Base-by-base conservation (phyloP, 2,888 invertebrate genomes). In the Callinectes sapidus region DNA sequence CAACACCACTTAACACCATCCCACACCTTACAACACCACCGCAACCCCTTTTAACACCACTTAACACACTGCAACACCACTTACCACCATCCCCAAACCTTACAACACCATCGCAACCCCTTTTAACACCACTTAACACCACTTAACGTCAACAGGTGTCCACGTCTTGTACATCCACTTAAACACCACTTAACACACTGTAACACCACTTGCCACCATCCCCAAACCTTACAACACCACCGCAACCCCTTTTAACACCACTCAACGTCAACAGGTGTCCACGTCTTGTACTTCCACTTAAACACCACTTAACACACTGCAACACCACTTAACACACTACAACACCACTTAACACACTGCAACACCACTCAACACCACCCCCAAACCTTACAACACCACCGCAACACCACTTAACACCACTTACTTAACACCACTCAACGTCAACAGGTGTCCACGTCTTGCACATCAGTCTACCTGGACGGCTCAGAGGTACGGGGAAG, bases 381-480 rank as follows among this genome's bases (percentile, higher is more conserved):
- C 61, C 55, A 14, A 8, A 55, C 55, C 55, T 55, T 0, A 55
- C 55, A 55, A 39, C 39, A 39, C 39, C 39, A 39, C 2, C n/a
- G 5, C 5, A 55, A 55, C 55, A 39, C 39, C 5, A 39, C 39
- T 39, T 39, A 39, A 39, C 39, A 39, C n/a, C n/a, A n/a, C n/a
- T n/a, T n/a, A 39, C 39, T 39, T 39, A 39, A 39, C 39, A 39
- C 13, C 88, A 35, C 61, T 28, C n/a, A n/a, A n/a, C n/a, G n/a
- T 55, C 8, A 0, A 42, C 96, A 99, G 99, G 99, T 99, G 48
- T 98, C 99, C 6, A 98, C 98, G 14, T 98, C 98, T 6, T 99
- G 99, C 96, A 98, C 98, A 95, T 98, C 98, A 32, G 98, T 99
- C 5, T 99, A 99, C 96, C 97, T 99, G 54, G 99, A 99, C 96